Base-by-base conservation (phyloP, 2,113 vertebrate genomes). In the Piprites chloris region DNA sequence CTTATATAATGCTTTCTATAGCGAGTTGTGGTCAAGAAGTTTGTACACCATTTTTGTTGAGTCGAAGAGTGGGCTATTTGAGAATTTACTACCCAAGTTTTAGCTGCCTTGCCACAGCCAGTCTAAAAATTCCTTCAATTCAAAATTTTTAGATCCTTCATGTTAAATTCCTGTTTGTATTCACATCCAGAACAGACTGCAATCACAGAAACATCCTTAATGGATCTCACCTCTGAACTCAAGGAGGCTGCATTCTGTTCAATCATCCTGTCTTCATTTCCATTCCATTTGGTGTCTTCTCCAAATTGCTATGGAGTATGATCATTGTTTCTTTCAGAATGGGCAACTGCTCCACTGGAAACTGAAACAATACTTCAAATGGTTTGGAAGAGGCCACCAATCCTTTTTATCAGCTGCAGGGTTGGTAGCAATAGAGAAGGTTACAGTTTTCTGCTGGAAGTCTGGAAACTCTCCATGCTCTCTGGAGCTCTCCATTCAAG, bases 71-170 rank as follows among this genome's bases (percentile, higher is more conserved):
- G 3, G 58, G n/a, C 20, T 91, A 33, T 33, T 78, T 47, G 42
- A 61, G 41, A 81, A 75, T n/a, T 73, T 84, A 16, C 21, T 61
- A 12, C 11, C 49, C 56, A 83, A 7, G 53, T 85, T 23, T 62
- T 63, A 90, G 58, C 24, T 87, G 18, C 18, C 24, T 97, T 93
- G 53, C 30, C n/a, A 61, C 78, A 79, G 68, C 12, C 37, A 73
- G 35, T 68, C 30, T 85, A 50, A 91, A 95, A 84, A 11, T 80
- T 66, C 39, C 66, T 85, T 94, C 71, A n/a, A 12, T 46, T 86
- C 23, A 56, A 66, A 62, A 46, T 35, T 77, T 85, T 81, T 22
- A 62, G 14, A 68, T 39, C 10, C 22, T 81, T 81, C 52, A 49
- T 39, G 63, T 67, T 55, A 24, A 50, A 59, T 80, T 90, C 27